Evolutionary conservation across 2,888 invertebrate genomes (phyloP).

Genomic region (Cetonia aurata): DNA sequence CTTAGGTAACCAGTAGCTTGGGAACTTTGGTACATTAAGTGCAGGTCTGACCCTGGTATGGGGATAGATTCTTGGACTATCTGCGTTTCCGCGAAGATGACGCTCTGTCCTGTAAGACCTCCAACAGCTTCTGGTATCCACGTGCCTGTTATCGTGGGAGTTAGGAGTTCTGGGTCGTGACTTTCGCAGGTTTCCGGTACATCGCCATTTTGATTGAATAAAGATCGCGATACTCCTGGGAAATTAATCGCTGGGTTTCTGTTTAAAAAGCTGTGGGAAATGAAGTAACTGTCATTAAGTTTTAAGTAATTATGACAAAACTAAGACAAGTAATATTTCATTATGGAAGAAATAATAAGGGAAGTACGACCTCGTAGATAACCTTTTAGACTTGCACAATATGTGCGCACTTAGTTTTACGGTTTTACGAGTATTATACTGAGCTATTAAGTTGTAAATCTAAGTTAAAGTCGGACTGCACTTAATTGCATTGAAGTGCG

Average conservation of each 20-base stretch:
- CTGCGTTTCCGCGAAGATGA: conserved; percentile 93
- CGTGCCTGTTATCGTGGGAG: conserved; percentile 89
- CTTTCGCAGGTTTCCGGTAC: conserved; percentile 81
- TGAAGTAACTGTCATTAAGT: not conserved
- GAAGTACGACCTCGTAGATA: too few species aligned
- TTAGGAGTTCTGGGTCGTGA: conserved; percentile 87
- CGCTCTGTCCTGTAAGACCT: conserved; percentile 83
- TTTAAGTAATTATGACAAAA: not conserved
- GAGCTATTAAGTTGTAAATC: conserved; percentile 18
- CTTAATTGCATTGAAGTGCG: conserved; percentile 18
- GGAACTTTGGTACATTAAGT: conserved; percentile 95
- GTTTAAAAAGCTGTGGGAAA: conserved; percentile 56
- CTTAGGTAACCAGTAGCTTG: conserved; percentile 95
- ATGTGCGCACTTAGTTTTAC: too few species aligned
- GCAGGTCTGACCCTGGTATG: conserved; percentile 93
- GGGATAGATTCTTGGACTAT: conserved; percentile 96
- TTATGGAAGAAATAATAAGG: too few species aligned
- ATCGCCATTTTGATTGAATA: conserved; percentile 68
- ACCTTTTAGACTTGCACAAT: too few species aligned
- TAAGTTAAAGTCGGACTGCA: conserved; percentile 5
- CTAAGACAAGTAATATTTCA: not conserved
- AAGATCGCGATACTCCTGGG: conserved; percentile 70
- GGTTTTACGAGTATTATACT: not conserved
- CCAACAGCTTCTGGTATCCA: conserved; percentile 93
- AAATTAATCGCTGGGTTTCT: conserved; percentile 68